Evolutionary conservation across 1,140 invertebrate species (phyloP), one percentile per base, ranked within the genome.

Genomic region (Andricus grossulariae): DNA sequence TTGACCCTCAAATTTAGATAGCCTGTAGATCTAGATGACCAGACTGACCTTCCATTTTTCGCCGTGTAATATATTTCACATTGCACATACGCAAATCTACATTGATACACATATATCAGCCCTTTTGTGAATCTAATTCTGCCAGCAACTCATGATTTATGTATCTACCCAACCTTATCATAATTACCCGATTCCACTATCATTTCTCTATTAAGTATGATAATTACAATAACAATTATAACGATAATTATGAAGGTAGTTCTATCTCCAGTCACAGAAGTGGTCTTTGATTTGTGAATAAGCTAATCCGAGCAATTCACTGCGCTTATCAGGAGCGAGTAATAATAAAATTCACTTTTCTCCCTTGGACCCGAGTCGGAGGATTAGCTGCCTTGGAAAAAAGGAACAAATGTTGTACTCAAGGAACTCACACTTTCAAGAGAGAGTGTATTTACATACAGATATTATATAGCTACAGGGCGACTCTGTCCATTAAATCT

Each of bases 401-500:
- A n/a, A 66, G 32, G 8, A 66, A 45, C 39, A 45, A 45, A 7
- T 45, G 32, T 45, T 15, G 32, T 39, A 25, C 21, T 7, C 8
- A 15, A 21, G 57, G 39, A 32, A 66, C 25, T 45, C 19, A 57
- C 16, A 66, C 32, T 66, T 66, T 66, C 7, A 39, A 13, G 15
- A 60, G 57, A 60, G 21, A 60, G 57, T 39, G 13, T 66, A 66
- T 66, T 18, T 66, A 39, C 10, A 39, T 32, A 60, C 57, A 60
- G 25, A 60, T 12, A 60, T 45, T 45, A 45, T 45, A 78, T 66
- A 15, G 18, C 74, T 25, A 51, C 66, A 73, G 52, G 76, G 77
- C 78, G 82, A 79, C 78, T 79, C 57, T 75, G 57, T 71, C 82
- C 78, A 84, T 87, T 84, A 86, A 87, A 86, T 87, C 80, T 78